Base-by-base conservation (phyloP, 2,888 invertebrate species). In the Clivina fossor region DNA sequence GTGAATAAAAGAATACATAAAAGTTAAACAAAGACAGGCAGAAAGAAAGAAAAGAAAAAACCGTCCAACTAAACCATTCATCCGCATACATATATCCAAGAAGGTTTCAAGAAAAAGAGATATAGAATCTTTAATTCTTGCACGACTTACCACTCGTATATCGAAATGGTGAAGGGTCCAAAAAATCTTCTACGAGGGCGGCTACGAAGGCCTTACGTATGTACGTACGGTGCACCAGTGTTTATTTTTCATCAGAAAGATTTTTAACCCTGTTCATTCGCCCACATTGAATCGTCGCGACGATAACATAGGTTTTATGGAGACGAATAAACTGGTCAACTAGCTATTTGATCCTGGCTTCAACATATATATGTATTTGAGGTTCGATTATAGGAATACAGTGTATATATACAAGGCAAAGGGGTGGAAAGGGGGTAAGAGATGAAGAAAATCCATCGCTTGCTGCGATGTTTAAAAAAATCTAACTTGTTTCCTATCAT, bases 211-310 rank as follows among this genome's bases (percentile, higher is more conserved):
- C n/a, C n/a, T n/a, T n/a, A n/a, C n/a, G n/a, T n/a, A n/a, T 16
- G 68, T 67, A 64, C 38, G 19, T 19, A 22, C 15, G 16, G 16
- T 24, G 33, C 32, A 32, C 33, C 69, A 68, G 67, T 71, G 71
- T 72, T 72, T 71, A 71, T 71, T 71, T 71, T 71, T 71, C 72
- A 72, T 72, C 72, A 71, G 69, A 63, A 66, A 67, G 69, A 70
- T 71, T 71, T 71, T 71, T 69, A 71, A 71, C 71, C 71, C 71
- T 61, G 66, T 56, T 33, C 56, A 66, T 65, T 63, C 37, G 66
- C 57, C 65, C 71, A 66, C 56, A 30, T 32, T 18, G 33, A 61
- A 58, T 61, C 48, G 38, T 59, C 54, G 13, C 9, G 8, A 5
- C 9, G 20, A 49, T 33, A 26, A 16, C 57, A 49, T 48, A 43